These are phyloP conservation scores for Drosophila fulvimacula DNA, from an alignment of 2,888 invertebrate species.

Conservation along the genomic window DNA sequence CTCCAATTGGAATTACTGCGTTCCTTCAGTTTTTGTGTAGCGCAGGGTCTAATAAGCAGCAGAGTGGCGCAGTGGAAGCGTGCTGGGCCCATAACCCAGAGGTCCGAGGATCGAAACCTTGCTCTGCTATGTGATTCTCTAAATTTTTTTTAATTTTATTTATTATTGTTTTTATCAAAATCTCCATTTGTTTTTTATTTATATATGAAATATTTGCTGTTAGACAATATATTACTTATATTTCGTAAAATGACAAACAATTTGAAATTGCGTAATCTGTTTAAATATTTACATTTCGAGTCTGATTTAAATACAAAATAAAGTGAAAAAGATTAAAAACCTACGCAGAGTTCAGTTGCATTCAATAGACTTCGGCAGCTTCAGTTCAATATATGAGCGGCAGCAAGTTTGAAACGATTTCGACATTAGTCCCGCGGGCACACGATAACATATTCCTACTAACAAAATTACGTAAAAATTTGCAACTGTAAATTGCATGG, in stretches of 20 bases:
- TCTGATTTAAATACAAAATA: background rate
- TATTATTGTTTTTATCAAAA: background rate
- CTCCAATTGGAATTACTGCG: background rate
- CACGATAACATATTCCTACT: conserved; percentile 4
- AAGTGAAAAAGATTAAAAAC: background rate
- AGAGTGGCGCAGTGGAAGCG: conserved; percentile 28
- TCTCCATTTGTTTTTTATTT: too few relatives aligned
- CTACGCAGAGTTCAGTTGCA: background rate
- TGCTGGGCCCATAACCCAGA: conserved; percentile 27
- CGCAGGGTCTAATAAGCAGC: background rate
- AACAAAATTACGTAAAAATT: conserved; percentile 25
- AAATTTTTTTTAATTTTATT: background rate
- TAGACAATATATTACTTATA: too few relatives aligned
- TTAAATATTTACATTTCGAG: conserved; percentile 2
- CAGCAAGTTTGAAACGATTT: background rate
- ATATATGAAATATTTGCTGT: too few relatives aligned
- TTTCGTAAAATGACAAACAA: too few relatives aligned
- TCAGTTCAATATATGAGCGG: background rate
- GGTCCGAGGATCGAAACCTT: conserved; percentile 27
- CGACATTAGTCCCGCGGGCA: conserved; percentile 25
- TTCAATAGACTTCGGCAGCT: background rate
- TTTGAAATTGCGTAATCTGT: conserved; percentile 11
- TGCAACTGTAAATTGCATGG: conserved; percentile 8
- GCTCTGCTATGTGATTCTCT: conserved; percentile 4
- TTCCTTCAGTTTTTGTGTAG: background rate